Evolutionary conservation across 2,888 invertebrate genomes (phyloP).

Genomic region (Agrenia bidenticulata): DNA sequence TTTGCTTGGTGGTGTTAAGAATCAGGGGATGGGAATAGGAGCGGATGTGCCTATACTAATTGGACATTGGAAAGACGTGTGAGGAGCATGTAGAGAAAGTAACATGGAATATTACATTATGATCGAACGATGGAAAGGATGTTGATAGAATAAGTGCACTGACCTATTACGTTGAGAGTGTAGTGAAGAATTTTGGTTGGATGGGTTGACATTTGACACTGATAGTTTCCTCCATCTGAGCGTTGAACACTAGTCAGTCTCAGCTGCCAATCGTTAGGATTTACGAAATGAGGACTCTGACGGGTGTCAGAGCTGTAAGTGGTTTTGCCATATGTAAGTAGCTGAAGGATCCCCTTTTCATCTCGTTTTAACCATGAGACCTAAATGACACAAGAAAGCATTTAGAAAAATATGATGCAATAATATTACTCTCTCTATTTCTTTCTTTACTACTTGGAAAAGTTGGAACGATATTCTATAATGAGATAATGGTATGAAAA

Average conservation of each 20-base stretch:
- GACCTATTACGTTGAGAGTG: conserved; percentile 52
- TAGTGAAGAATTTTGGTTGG: conserved; percentile 54
- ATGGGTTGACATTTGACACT: conserved; percentile 55
- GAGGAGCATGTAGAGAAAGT: too few species aligned
- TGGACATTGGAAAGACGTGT: too few species aligned
- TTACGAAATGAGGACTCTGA: conserved; percentile 54
- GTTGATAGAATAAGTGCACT: conserved; percentile 18
- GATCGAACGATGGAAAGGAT: background rate
- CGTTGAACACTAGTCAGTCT: conserved; percentile 55
- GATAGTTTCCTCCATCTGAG: conserved; percentile 55
- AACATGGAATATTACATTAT: too few species aligned
- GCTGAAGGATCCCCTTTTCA: conserved; percentile 54
- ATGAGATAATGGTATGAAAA: too few species aligned
- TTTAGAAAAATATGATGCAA: background rate
- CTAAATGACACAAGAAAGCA: conserved; percentile 44
- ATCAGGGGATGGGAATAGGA: too few species aligned
- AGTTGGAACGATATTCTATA: too few species aligned
- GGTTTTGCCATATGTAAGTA: conserved; percentile 55
- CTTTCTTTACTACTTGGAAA: too few species aligned
- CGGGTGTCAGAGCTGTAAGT: conserved; percentile 56
- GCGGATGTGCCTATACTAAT: background rate
- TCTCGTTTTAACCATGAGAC: conserved; percentile 56
- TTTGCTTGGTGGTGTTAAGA: too few species aligned
- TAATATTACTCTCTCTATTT: too few species aligned
- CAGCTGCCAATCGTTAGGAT: conserved; percentile 56